Percentiles rank a stretch among this genome's conserved stretches.
These are phyloP conservation scores for Neopipo cinnamomea DNA, from an alignment of 2,113 vertebrate species.

Conservation along the genomic window DNA sequence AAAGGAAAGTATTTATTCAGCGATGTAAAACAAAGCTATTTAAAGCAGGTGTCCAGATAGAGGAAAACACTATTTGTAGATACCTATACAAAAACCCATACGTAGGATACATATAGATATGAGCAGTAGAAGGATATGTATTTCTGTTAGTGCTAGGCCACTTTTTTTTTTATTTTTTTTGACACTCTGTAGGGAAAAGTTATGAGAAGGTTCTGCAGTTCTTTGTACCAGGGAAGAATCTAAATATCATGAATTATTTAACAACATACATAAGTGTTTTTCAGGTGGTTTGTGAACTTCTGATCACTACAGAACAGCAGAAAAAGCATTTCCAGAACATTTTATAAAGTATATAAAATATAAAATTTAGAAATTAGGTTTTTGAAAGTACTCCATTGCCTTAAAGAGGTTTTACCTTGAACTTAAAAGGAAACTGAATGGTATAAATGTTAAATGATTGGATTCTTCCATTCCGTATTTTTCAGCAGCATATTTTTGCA, in stretches of 20 bases:
- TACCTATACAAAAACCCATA: neutral
- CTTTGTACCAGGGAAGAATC: neutral
- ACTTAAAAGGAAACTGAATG: neutral
- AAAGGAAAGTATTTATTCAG: neutral
- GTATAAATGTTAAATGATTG: neutral
- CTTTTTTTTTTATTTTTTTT: neutral
- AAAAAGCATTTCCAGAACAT: neutral
- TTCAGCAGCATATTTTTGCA: neutral
- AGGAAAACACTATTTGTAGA: neutral
- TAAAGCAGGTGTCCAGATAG: neutral
- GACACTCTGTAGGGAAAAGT: accelerated
- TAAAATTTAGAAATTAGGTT: neutral
- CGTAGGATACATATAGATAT: neutral
- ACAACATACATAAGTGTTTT: neutral
- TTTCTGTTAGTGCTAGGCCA: neutral
- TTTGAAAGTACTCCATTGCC: neutral
- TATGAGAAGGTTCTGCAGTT: neutral
- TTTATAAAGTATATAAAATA: neutral
- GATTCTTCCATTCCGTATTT: neutral
- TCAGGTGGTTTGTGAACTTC: neutral
- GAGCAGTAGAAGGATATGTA: neutral
- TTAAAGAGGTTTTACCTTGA: neutral
- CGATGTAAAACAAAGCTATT: neutral
- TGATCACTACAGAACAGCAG: neutral
- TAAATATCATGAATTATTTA: neutral